Percentiles rank a stretch among this genome's conserved stretches.
These are phyloP conservation scores for Euphydryas editha DNA, from an alignment of 2,888 invertebrate genomes.

Conservation along the genomic window DNA sequence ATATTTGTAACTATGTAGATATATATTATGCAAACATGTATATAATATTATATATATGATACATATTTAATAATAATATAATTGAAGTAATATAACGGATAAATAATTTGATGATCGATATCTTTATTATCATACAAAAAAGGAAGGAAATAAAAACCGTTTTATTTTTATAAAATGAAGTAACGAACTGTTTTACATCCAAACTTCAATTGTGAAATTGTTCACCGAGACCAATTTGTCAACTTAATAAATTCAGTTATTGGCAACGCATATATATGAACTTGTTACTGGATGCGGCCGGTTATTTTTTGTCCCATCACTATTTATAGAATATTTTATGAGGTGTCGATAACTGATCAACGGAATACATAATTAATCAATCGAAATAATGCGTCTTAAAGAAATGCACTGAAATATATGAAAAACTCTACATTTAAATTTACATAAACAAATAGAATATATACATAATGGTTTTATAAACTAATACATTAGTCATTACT, in stretches of 20 bases:
- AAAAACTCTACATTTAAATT: not conserved
- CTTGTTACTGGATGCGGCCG: slow-evolving; percentile 16
- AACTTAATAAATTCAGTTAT: slow-evolving; percentile 12
- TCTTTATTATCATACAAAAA: too few species aligned
- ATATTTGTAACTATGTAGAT: too few species aligned
- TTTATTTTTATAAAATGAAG: too few species aligned
- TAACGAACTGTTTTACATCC: too few species aligned
- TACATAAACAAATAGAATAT: not conserved
- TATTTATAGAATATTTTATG: slow-evolving; percentile 34
- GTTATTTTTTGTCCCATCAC: slow-evolving; percentile 20
- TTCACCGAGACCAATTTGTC: slow-evolving; percentile 9
- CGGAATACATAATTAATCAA: slow-evolving; percentile 34
- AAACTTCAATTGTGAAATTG: slow-evolving; percentile 1
- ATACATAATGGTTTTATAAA: slow-evolving; percentile 8
- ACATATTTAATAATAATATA: too few species aligned
- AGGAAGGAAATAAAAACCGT: too few species aligned
- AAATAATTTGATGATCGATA: too few species aligned
- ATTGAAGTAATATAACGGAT: too few species aligned
- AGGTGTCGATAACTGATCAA: slow-evolving; percentile 29
- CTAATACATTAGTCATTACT: slow-evolving; percentile 16
- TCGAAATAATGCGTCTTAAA: slow-evolving; percentile 6
- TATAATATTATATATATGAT: too few species aligned
- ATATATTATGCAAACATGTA: too few species aligned
- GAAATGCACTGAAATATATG: not conserved
- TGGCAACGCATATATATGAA: not conserved